A percentile compares a stretch with the other conserved stretches of the same genome.
Conservation (phyloP, 2,113 vertebrate species). For the Coracopsis vasa region DNA sequence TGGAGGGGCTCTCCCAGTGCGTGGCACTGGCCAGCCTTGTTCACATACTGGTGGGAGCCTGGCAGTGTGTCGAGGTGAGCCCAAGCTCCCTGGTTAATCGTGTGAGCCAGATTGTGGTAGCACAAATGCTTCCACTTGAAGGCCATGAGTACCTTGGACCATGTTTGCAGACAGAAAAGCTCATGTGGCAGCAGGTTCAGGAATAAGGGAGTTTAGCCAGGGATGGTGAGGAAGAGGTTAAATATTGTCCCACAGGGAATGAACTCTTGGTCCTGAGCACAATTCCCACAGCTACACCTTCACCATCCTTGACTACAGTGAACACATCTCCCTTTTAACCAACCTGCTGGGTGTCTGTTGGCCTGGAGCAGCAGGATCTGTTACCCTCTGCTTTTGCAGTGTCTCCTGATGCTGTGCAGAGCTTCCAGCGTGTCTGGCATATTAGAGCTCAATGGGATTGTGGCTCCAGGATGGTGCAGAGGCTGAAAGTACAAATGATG, state of each 20-base stretch:
- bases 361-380: neutral
- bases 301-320: fast-evolving
- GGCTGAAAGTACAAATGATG: neutral
- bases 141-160: neutral
- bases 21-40: neutral
- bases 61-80: neutral
- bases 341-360: neutral
- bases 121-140: neutral
- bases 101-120: neutral
- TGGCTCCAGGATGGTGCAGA: neutral
- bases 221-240: neutral
- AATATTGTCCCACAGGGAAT: neutral
- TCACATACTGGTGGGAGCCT: neutral
- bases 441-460: neutral
- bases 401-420: neutral
- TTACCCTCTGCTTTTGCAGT: neutral
- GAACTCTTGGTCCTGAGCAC: neutral
- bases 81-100: fast-evolving
- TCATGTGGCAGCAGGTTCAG: neutral
- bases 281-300: neutral
- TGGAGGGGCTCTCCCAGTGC: neutral
- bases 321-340: too few relatives aligned
- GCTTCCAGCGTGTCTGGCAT: neutral
- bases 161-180: neutral
- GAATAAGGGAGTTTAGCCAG: neutral